These are phyloP conservation scores for Barnardius zonarius DNA, from an alignment of 2,113 vertebrate genomes.

Conservation along the genomic window DNA sequence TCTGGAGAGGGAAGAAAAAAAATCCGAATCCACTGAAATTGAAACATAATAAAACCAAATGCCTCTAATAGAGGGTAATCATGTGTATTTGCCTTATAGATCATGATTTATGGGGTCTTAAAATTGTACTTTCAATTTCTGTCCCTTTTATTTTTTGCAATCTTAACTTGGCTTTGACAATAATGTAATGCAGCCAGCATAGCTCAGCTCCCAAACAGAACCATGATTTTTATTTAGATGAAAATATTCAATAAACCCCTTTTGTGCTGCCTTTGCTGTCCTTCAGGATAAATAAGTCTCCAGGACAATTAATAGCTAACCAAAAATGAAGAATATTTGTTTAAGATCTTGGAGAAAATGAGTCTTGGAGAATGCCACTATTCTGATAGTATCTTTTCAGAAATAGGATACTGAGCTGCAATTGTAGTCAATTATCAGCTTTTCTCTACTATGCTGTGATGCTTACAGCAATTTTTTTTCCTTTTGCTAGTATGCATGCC, in stretches of 20 bases:
- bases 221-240: background rate
- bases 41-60: conserved; percentile 41
- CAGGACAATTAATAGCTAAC: conserved; percentile 18
- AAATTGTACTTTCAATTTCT: conserved; percentile 33
- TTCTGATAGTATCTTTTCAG: background rate
- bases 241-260: conserved; percentile 44
- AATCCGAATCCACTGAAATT: background rate
- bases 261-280: background rate
- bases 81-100: conserved; percentile 11
- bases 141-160: background rate
- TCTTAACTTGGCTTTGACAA: conserved; percentile 8
- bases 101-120: conserved; percentile 25
- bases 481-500: background rate
- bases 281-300: background rate
- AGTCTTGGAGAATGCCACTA: background rate
- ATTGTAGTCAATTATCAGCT: conserved; percentile 26
- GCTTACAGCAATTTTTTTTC: background rate
- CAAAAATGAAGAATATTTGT: background rate
- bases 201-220: background rate
- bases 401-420: conserved; percentile 3
- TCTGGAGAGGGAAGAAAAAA: background rate
- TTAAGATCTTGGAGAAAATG: background rate
- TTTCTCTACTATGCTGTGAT: conserved; percentile 29
- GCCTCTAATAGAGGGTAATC: conserved; percentile 11
- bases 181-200: background rate